A percentile compares a stretch with the other conserved stretches of the same genome.
Evolutionary conservation across 2,113 vertebrate species (phyloP).

Genomic region (Ariopsis seemanni): DNA sequence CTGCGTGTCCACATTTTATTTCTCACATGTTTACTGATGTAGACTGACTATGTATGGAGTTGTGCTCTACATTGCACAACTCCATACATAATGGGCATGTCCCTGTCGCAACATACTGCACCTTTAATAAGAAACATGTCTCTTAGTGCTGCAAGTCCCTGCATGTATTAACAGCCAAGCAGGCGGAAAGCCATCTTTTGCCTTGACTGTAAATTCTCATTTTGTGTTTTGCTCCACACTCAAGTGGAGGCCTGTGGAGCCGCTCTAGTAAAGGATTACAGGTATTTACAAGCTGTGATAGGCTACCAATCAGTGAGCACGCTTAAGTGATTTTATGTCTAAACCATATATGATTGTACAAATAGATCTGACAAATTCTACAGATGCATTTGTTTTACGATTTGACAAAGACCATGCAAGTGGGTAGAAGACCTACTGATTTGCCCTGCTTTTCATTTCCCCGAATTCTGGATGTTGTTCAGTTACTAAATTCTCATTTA

Average conservation of each 20-base stretch:
- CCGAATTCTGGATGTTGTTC: neutral
- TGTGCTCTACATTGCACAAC: neutral
- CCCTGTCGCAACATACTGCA: neutral
- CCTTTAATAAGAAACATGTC: neutral
- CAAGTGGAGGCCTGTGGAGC: slow-evolving; percentile 22
- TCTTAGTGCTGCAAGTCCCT: slow-evolving; percentile 15
- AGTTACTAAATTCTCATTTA: neutral
- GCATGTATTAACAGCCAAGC: slow-evolving; percentile 25
- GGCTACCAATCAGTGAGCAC: neutral
- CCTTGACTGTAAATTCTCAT: slow-evolving; percentile 33
- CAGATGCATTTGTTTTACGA: neutral
- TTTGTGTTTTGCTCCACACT: slow-evolving; percentile 29
- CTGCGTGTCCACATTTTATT: neutral
- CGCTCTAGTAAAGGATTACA: slow-evolving; percentile 24
- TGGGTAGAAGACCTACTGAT: neutral
- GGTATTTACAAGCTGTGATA: slow-evolving; percentile 7
- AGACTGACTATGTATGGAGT: neutral
- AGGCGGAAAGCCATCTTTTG: slow-evolving; percentile 21
- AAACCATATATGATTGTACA: slow-evolving; percentile 7
- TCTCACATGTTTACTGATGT: neutral
- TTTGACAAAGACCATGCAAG: neutral
- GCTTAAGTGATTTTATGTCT: neutral
- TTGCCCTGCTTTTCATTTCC: neutral
- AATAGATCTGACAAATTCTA: neutral
- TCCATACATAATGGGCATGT: neutral